Evolutionary conservation across 64 coral and sea anemone genomes (phyloP).

Genomic region (Stichodactyla mertensii): DNA sequence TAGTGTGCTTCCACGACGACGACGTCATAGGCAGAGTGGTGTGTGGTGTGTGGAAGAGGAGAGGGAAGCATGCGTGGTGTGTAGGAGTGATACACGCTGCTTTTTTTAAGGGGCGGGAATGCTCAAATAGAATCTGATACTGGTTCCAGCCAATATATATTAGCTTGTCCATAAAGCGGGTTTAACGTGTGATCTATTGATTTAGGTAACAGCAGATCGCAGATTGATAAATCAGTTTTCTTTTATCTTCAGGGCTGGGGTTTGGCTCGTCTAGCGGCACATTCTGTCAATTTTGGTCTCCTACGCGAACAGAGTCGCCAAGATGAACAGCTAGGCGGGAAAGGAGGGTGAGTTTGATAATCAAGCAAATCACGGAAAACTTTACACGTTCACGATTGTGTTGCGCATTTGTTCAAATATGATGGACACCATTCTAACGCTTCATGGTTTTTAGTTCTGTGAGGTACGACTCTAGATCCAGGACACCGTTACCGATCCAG

Average conservation of each 20-base stretch:
- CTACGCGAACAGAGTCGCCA: conserved; percentile 14
- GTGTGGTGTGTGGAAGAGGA: too few species aligned
- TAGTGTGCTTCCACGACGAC: too few species aligned
- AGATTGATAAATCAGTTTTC: not conserved
- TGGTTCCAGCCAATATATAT: too few species aligned
- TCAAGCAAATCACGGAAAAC: not conserved
- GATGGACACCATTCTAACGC: not conserved
- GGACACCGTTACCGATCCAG: conserved; percentile 12
- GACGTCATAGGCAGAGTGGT: too few species aligned
- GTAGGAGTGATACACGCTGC: too few species aligned
- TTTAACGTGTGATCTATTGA: too few species aligned
- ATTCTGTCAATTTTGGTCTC: conserved; percentile 36
- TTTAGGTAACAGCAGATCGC: not conserved
- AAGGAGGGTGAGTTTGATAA: conserved; percentile 19
- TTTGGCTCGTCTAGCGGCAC: conserved; percentile 44
- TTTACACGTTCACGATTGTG: not conserved
- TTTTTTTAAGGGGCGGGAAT: too few species aligned
- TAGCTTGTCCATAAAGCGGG: too few species aligned
- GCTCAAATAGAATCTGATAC: too few species aligned
- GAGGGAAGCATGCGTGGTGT: too few species aligned
- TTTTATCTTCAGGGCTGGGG: conserved; percentile 29
- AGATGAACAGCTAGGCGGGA: conserved; percentile 10
- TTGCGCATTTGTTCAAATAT: too few species aligned
- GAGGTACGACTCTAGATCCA: not conserved
- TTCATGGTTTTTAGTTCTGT: not conserved